Evolutionary conservation across 2,888 invertebrate species (phyloP).

Genomic region (Ashinkailepas kermadecensis): DNA sequence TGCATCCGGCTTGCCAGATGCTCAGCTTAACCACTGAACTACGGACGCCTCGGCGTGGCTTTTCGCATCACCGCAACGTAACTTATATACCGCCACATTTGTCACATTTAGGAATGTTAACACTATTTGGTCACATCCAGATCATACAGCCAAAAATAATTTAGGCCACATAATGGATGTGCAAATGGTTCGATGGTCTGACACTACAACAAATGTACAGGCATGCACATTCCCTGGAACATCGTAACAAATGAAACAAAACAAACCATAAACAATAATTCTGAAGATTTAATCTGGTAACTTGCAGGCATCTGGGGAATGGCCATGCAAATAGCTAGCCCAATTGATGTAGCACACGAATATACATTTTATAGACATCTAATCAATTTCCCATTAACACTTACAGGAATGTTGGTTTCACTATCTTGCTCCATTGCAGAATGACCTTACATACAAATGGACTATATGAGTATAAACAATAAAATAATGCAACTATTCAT

Average conservation of each 20-base stretch:
- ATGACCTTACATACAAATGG: too few species aligned
- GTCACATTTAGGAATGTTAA: too few species aligned
- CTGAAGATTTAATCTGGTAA: neutral
- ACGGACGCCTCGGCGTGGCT: too few species aligned
- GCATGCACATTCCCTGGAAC: neutral
- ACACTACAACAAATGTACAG: neutral
- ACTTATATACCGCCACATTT: too few species aligned
- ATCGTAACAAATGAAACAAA: neutral
- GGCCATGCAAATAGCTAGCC: neutral
- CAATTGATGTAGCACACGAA: neutral
- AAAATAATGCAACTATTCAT: too few species aligned
- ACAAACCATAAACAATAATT: neutral
- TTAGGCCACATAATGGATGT: too few species aligned
- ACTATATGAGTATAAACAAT: too few species aligned
- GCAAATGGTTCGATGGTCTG: too few species aligned
- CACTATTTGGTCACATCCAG: too few species aligned
- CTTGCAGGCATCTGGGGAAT: too few species aligned
- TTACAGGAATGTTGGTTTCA: slow-evolving; percentile 10
- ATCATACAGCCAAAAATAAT: too few species aligned
- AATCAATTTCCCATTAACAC: neutral
- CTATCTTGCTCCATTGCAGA: neutral
- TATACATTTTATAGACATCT: neutral
- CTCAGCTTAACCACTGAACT: neutral
- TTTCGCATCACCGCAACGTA: too few species aligned
- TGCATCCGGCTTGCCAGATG: neutral